phyloP scores from a whole-genome alignment of 1,140 invertebrate species.

The Thaumetopoea pityocampa region DNA sequence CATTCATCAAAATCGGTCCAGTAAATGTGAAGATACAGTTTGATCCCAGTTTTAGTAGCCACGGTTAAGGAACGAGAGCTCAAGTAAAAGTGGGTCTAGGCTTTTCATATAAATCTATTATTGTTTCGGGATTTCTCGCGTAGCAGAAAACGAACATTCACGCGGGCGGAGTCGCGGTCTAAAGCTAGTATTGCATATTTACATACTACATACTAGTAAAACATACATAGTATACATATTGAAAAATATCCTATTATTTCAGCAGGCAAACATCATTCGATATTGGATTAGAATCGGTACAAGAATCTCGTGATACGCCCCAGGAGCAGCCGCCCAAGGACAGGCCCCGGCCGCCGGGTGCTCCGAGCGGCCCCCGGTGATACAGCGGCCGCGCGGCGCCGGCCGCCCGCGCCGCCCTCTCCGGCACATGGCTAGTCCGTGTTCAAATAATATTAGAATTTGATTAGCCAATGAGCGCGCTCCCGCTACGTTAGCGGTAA shows the following conservation, averaged over 20 bases:
- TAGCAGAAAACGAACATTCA: no score
- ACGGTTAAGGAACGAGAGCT: no score
- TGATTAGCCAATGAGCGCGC: conserved; percentile 6
- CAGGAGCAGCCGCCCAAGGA: conserved; percentile 22
- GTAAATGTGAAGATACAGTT: no score
- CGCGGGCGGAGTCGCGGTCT: conserved; percentile 1
- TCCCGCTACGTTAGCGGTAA: conserved; percentile 1
- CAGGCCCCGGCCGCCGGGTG: background rate
- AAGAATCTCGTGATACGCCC: conserved; percentile 42
- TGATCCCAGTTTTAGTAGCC: no score
- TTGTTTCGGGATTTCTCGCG: no score
- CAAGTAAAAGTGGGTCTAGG: no score
- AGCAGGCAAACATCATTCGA: conserved; percentile 60
- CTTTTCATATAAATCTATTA: no score
- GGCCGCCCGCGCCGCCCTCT: background rate
- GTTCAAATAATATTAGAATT: conserved; percentile 14
- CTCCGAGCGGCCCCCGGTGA: conserved; percentile 16
- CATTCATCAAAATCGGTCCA: no score
- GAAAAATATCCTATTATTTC: no score
- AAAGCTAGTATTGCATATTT: no score
- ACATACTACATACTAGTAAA: no score
- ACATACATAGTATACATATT: no score
- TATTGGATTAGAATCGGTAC: conserved; percentile 50
- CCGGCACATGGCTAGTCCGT: conserved; percentile 8
- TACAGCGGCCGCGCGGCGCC: conserved; percentile 10